phyloP scores from a whole-genome alignment of 2,113 vertebrate species.

The Trinectes maculatus region DNA sequence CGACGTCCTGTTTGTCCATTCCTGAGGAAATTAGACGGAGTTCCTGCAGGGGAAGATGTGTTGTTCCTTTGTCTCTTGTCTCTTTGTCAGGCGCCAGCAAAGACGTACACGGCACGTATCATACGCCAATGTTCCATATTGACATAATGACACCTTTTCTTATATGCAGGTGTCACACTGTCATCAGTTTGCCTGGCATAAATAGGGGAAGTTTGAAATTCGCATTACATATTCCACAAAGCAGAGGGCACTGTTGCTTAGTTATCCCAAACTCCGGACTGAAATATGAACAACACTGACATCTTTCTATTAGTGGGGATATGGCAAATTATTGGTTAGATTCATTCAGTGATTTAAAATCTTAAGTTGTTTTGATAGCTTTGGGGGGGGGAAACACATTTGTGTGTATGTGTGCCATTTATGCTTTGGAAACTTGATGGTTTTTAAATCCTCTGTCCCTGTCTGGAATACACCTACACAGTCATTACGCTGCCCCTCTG shows the following conservation, averaged over 20 bases:
- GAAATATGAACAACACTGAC: not conserved
- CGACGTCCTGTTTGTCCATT: constrained; percentile 41
- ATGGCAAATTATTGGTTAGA: no score
- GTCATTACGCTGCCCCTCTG: not conserved
- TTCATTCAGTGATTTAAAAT: no score
- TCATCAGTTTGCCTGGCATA: not conserved
- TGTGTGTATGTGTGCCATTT: not conserved
- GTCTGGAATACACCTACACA: not conserved
- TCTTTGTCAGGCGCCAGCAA: not conserved
- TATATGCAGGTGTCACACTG: not conserved
- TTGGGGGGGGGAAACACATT: no score
- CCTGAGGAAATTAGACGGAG: constrained; percentile 66
- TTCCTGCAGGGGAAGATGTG: constrained; percentile 41
- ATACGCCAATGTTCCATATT: no score
- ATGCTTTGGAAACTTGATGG: not conserved
- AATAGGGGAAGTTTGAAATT: no score
- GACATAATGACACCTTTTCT: not conserved
- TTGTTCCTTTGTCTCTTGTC: constrained; percentile 3
- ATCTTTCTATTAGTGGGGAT: not conserved
- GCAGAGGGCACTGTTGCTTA: constrained; percentile 47
- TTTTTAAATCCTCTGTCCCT: not conserved
- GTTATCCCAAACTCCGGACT: not conserved
- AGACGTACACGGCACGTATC: not conserved
- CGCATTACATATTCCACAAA: constrained; percentile 1
- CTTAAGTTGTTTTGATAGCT: no score